phyloP scores from a whole-genome alignment of 1,140 invertebrate species.

The Saccostrea glomerata region DNA sequence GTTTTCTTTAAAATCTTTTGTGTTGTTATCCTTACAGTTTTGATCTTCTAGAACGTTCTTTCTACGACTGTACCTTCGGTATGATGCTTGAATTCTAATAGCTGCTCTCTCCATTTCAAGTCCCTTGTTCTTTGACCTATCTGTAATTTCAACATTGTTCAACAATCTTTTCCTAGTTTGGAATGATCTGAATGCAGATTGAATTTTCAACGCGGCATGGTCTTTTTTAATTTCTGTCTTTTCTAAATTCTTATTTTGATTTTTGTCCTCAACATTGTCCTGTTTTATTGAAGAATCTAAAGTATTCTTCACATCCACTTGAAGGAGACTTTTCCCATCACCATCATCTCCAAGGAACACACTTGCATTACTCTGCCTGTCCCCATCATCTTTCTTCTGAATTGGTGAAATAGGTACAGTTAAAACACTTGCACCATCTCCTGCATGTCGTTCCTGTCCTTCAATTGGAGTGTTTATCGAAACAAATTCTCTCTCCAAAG shows the following conservation, averaged over 20 bases:
- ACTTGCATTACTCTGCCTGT: background rate
- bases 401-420: background rate
- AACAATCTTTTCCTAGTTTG: background rate
- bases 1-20: background rate
- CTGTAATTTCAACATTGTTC: background rate
- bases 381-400: background rate
- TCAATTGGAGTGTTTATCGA: background rate
- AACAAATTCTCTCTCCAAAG: background rate
- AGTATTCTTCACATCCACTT: background rate
- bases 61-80: background rate
- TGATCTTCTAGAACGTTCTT: background rate
- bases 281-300: background rate
- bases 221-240: background rate
- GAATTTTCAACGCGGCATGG: background rate
- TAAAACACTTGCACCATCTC: background rate
- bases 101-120: background rate
- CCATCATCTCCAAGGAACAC: background rate
- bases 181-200: background rate
- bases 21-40: background rate
- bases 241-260: background rate
- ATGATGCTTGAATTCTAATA: background rate
- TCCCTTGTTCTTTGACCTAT: background rate
- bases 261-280: background rate
- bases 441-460: background rate
- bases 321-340: background rate